Percentiles rank a stretch among this genome's conserved stretches.
Evolutionary conservation across 2,797 vertebrate genomes (phyloP).

Genomic region (Scarus forsteni): DNA sequence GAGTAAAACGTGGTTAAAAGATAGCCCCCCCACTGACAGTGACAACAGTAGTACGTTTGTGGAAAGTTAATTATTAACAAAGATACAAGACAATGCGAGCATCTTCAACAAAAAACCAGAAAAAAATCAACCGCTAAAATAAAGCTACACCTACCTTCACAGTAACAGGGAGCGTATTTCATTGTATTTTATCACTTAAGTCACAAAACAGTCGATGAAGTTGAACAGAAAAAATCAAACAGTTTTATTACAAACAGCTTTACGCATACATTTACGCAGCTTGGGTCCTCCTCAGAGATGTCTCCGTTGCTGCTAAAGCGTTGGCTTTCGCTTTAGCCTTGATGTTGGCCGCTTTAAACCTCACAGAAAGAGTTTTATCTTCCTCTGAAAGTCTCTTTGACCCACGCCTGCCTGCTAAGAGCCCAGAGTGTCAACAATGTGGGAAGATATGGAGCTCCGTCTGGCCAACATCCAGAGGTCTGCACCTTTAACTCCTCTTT

Average conservation of each 20-base stretch:
- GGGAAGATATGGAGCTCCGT: constrained; percentile 76
- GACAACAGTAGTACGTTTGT: constrained; percentile 10
- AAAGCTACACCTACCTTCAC: constrained; percentile 42
- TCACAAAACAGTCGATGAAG: constrained; percentile 21
- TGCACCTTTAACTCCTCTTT: constrained; percentile 46
- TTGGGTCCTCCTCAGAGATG: constrained; percentile 28
- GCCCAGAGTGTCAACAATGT: constrained; percentile 83
- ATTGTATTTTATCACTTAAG: background rate
- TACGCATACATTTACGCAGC: constrained; percentile 26
- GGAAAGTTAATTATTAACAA: constrained; percentile 44
- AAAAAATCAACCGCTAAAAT: background rate
- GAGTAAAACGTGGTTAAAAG: constrained; percentile 20
- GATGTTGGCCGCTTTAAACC: constrained; percentile 74
- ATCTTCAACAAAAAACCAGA: too few relatives aligned
- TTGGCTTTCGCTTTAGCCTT: constrained; percentile 77
- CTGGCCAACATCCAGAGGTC: constrained; percentile 79
- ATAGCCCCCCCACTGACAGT: constrained; percentile 8
- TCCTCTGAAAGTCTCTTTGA: constrained; percentile 71
- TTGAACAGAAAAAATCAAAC: constrained; percentile 30
- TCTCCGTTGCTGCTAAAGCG: constrained; percentile 47
- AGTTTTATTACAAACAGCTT: constrained; percentile 59
- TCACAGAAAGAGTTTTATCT: constrained; percentile 69
- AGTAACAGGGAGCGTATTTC: background rate
- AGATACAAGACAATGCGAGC: background rate
- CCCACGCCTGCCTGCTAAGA: constrained; percentile 79